Conservation (phyloP, 64 coral and sea anemone species). For the Stichodactyla mertensii region DNA sequence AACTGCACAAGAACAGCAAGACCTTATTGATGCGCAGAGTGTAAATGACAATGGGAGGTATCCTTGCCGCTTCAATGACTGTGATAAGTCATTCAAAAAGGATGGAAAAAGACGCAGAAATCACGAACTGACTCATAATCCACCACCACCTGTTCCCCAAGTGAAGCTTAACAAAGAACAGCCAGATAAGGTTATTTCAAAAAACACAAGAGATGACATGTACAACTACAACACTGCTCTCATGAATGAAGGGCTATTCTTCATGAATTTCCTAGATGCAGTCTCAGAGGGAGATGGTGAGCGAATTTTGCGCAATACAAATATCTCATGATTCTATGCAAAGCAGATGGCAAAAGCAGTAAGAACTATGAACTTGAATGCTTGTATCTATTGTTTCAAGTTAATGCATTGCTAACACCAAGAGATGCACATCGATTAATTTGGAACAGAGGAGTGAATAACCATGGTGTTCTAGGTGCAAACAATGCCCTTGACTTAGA, state of each 20-base stretch:
- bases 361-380: slow-evolving; percentile 42
- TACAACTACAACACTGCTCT: slow-evolving; percentile 53
- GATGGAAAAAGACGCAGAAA: slow-evolving; percentile 55
- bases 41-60: slow-evolving; percentile 47
- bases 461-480: background rate
- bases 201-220: slow-evolving; percentile 20
- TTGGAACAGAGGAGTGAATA: slow-evolving; percentile 53
- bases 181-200: background rate
- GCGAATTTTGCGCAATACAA: slow-evolving; percentile 50
- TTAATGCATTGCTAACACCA: slow-evolving; percentile 28
- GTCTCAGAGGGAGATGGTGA: slow-evolving; percentile 42
- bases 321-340: slow-evolving; percentile 36
- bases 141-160: slow-evolving; percentile 18
- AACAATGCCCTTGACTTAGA: slow-evolving; percentile 58
- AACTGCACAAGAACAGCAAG: slow-evolving; percentile 42
- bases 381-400: slow-evolving; percentile 37
- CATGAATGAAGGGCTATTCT: slow-evolving; percentile 46
- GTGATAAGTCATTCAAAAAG: slow-evolving; percentile 47
- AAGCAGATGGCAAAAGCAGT: slow-evolving; percentile 38
- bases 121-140: slow-evolving; percentile 57
- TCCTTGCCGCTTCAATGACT: slow-evolving; percentile 58
- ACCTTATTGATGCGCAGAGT: slow-evolving; percentile 31
- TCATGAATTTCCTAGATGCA: slow-evolving; percentile 52
- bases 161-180: slow-evolving; percentile 8
- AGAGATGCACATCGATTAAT: slow-evolving; percentile 32